Percentiles rank a stretch among this genome's conserved stretches.
Evolutionary conservation across 2,888 invertebrate genomes (phyloP).

Genomic region (Acanthosepion pharaonis): DNA sequence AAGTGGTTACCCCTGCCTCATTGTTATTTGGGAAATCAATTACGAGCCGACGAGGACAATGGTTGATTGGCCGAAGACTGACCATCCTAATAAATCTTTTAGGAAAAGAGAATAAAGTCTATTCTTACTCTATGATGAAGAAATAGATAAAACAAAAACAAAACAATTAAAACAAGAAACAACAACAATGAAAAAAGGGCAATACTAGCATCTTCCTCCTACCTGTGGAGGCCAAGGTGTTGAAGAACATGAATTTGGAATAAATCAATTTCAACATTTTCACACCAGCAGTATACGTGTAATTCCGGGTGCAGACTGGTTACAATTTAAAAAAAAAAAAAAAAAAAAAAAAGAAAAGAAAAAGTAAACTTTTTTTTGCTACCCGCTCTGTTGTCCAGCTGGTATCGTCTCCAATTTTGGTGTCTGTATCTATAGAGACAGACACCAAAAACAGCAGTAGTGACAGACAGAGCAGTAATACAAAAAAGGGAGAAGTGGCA

Average conservation of each 20-base stretch:
- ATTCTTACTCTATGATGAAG: too few species aligned
- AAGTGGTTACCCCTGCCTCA: not conserved
- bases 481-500: not conserved
- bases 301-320: not conserved
- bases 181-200: too few species aligned
- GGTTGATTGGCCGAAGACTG: too few species aligned
- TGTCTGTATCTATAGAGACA: not conserved
- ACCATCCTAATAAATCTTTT: too few species aligned
- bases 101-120: too few species aligned
- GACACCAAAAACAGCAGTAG: not conserved
- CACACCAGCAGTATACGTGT: not conserved
- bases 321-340: not conserved
- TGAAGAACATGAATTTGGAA: constrained; percentile 33
- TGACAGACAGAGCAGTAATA: not conserved
- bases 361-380: too few species aligned
- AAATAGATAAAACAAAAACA: too few species aligned
- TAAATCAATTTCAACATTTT: not conserved
- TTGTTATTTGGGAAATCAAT: too few species aligned
- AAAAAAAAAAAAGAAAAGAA: too few species aligned
- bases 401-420: not conserved
- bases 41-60: too few species aligned
- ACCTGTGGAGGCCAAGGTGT: constrained; percentile 18
- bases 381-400: not conserved
- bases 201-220: not conserved
- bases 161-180: too few species aligned